Percentiles rank a stretch among this genome's conserved stretches.
phyloP scores from a whole-genome alignment of 2,888 invertebrate species.

The Erebia epiphron region DNA sequence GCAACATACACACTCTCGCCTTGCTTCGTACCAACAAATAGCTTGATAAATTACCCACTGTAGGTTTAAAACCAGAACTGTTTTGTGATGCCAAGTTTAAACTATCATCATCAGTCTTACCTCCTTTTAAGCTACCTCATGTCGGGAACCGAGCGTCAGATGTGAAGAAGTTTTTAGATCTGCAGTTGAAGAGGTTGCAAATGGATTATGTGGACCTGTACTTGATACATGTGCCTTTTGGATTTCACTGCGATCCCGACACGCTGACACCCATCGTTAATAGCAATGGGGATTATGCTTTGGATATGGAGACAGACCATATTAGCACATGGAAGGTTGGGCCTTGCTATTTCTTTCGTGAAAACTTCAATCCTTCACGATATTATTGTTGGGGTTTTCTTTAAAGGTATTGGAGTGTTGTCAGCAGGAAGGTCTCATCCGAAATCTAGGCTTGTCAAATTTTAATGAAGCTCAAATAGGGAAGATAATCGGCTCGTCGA shows the following conservation, averaged over 20 bases:
- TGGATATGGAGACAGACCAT: slow-evolving; percentile 85
- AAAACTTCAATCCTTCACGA: no score
- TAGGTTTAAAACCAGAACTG: no score
- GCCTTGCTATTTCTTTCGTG: not conserved
- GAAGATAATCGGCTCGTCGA: slow-evolving; percentile 82
- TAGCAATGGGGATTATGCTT: slow-evolving; percentile 82
- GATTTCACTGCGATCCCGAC: slow-evolving; percentile 81
- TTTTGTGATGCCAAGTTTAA: not conserved
- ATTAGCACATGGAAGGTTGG: slow-evolving; percentile 87
- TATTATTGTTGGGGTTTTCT: slow-evolving; percentile 15
- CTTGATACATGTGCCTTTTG: slow-evolving; percentile 90
- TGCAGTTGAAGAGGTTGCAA: slow-evolving; percentile 85
- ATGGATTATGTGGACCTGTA: slow-evolving; percentile 90
- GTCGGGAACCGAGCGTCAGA: slow-evolving; percentile 86
- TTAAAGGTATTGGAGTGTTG: slow-evolving; percentile 87
- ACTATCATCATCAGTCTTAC: not conserved
- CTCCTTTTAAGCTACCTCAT: slow-evolving; percentile 84
- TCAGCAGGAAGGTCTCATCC: slow-evolving; percentile 84
- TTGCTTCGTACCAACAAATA: no score
- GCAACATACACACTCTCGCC: no score
- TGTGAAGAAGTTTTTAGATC: slow-evolving; percentile 85
- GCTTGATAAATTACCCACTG: no score
- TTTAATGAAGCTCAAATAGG: slow-evolving; percentile 88
- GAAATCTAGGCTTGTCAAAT: slow-evolving; percentile 91
- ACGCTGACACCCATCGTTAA: slow-evolving; percentile 81